These are phyloP conservation scores for Schizaphis graminum DNA, from an alignment of 2,888 invertebrate species.

Conservation along the genomic window DNA sequence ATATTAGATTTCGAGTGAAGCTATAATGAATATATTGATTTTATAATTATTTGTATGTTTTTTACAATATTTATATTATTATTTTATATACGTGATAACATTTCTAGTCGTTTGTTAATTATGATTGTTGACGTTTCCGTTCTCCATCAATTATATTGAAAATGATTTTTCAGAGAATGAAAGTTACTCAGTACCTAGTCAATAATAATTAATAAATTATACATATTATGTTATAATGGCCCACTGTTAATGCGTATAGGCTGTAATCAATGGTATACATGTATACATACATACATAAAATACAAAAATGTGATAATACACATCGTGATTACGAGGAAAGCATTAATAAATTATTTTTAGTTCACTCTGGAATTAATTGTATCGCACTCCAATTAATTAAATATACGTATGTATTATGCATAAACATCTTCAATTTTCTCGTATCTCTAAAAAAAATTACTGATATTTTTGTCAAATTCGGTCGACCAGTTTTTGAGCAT, in stretches of 20 bases:
- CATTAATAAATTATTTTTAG: not conserved
- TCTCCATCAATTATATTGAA: not conserved
- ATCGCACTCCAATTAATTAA: not conserved
- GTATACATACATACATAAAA: too few species aligned
- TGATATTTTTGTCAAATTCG: not conserved
- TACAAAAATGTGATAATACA: not conserved
- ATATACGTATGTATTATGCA: not conserved
- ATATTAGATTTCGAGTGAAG: too few species aligned
- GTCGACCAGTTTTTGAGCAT: not conserved
- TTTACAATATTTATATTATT: too few species aligned
- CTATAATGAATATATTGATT: too few species aligned
- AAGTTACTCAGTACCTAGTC: not conserved
- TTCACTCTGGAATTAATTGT: not conserved
- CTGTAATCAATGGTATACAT: not conserved
- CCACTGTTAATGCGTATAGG: not conserved
- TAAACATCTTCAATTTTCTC: not conserved
- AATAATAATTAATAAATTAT: not conserved
- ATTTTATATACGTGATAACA: too few species aligned
- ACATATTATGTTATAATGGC: not conserved
- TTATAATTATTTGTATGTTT: too few species aligned
- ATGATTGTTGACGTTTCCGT: not conserved
- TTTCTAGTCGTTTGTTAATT: not conserved
- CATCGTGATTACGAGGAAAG: not conserved
- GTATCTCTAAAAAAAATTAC: not conserved
- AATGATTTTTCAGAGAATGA: not conserved